Evolutionary conservation across 2,888 invertebrate genomes (phyloP).

Genomic region (Mythimna ferrago): DNA sequence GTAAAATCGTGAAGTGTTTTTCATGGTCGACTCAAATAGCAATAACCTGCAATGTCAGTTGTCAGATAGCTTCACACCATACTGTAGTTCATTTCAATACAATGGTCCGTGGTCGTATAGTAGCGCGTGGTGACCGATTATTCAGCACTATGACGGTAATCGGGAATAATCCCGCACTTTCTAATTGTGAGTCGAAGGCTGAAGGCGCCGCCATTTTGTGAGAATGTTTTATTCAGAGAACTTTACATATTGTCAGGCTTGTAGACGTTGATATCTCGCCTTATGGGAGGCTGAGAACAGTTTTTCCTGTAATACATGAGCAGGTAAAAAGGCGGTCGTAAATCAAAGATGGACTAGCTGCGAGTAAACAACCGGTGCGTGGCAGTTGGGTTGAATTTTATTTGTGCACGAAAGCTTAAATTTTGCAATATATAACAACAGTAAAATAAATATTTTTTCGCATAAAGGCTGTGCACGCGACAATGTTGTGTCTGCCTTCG

Average conservation of each 20-base stretch:
- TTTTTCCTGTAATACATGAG: constrained; percentile 2
- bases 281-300: background rate
- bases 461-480: background rate
- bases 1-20: constrained; percentile 3
- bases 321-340: background rate
- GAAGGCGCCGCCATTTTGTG: constrained; percentile 41
- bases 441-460: too few relatives aligned
- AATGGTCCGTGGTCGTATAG: constrained; percentile 49
- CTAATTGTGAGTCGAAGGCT: constrained; percentile 56
- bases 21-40: constrained; percentile 32
- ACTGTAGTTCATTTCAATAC: constrained; percentile 58
- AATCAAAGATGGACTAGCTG: background rate
- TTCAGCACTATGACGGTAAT: constrained; percentile 62
- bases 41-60: constrained; percentile 26
- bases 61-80: constrained; percentile 39
- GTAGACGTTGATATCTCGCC: constrained; percentile 9
- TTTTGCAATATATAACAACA: background rate
- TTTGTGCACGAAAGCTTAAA: background rate
- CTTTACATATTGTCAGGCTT: constrained; percentile 52
- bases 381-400: background rate
- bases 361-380: background rate
- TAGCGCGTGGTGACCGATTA: constrained; percentile 42
- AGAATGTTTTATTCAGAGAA: constrained; percentile 64
- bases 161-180: constrained; percentile 46
- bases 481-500: background rate